Conservation (phyloP, 1,140 invertebrate genomes). For the Macrobrachium nipponense region DNA sequence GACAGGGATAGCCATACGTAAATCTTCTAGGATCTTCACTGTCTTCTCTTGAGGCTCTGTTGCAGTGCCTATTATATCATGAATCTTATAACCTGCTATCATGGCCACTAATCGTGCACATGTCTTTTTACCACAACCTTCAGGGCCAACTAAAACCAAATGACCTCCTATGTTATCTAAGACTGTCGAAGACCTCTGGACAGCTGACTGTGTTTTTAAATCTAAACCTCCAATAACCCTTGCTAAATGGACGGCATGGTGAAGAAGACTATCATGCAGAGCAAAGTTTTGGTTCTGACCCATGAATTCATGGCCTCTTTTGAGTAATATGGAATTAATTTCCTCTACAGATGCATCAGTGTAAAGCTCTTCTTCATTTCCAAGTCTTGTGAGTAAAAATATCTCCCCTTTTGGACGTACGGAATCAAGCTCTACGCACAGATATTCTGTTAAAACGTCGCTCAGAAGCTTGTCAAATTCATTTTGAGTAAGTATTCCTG, state of each 20-base stretch:
- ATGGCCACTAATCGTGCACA: slow-evolving; percentile 39
- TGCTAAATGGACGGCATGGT: slow-evolving; percentile 32
- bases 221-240: slow-evolving; percentile 23
- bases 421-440: slow-evolving; percentile 30
- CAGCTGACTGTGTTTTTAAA: neutral
- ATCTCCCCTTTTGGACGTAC: slow-evolving; percentile 2
- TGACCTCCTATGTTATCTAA: slow-evolving; percentile 41
- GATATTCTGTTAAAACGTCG: slow-evolving; percentile 43
- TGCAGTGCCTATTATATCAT: slow-evolving; percentile 36
- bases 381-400: slow-evolving; percentile 44
- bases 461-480: slow-evolving; percentile 49
- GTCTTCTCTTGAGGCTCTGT: slow-evolving; percentile 3
- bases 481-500: slow-evolving; percentile 13
- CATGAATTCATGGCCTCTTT: slow-evolving; percentile 19
- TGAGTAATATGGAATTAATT: slow-evolving; percentile 5
- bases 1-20: slow-evolving; percentile 3
- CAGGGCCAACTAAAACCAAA: slow-evolving; percentile 32
- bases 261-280: slow-evolving; percentile 29
- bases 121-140: slow-evolving; percentile 50
- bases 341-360: slow-evolving; percentile 17
- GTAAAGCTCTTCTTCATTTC: slow-evolving; percentile 44
- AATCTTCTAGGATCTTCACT: slow-evolving; percentile 18
- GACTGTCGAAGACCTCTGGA: neutral
- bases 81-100: slow-evolving; percentile 38
- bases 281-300: slow-evolving; percentile 25